Evolutionary conservation across 2,113 vertebrate species (phyloP), one percentile per base, ranked within the genome.

Genomic region (Sylvilagus bachmani): DNA sequence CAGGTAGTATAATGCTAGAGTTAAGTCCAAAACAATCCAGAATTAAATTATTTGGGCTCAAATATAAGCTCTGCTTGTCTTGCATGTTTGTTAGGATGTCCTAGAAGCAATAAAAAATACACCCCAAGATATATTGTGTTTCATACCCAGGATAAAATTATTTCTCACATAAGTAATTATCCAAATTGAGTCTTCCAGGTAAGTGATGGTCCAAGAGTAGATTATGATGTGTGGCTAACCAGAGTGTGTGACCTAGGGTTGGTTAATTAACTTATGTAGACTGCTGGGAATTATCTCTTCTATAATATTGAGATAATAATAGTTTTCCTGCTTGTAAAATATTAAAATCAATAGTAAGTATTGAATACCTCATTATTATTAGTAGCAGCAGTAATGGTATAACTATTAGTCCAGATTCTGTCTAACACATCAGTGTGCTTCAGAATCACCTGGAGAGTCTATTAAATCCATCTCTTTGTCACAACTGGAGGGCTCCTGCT

Each of bases 31-130:
- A 77, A 61, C 44, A 91, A 53, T 38, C 25, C 10, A 62, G 7
- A 90, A 31, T 58, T 73, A 87, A 73, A 81, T 62, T 77, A 49
- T n/a, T 90, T 69, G 9, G 16, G 66, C n/a, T 93, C 69, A 86
- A 25, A 36, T 51, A 44, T 29, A 88, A 85, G 17, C 16, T 88
- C 70, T 79, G 3, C 33, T 27, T 75, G 25, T 29, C 27, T 16
- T 89, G 8, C 69, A 5, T 44, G n/a, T 92, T 80, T 85, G 61
- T 84, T 82, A 95, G 24, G 8, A 5, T 81, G 49, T 49, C 3
- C 14, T 17, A 85, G 4, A 25, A 4, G 1, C 16, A 87, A 49
- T 74, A 19, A 95, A 92, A 95, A 62, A 12, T 1, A 24, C 7
- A 84, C 5, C 19, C 5, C 7, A 69, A 80, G 53, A 44, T n/a